Evolutionary conservation across 2,797 vertebrate genomes (phyloP), one percentile per base, ranked within the genome.

Genomic region (Platyrinchus mystaceus): DNA sequence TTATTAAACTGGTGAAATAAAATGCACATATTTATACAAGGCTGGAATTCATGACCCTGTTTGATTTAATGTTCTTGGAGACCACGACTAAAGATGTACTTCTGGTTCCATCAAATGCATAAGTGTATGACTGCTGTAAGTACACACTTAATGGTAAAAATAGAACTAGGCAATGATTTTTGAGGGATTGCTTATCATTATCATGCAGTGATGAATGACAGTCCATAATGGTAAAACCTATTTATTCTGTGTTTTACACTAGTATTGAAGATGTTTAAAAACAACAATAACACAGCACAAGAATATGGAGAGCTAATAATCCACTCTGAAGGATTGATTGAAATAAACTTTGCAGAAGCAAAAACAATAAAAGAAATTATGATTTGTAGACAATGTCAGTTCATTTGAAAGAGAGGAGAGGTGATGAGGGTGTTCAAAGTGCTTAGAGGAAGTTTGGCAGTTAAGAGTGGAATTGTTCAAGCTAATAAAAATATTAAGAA

Each of bases 401-500:
- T 86, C 52, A 52, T 69, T 71, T 73, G 43, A 79, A 87, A 76
- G 30, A 84, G 55, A 79, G 24, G 9, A 92, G 55, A 79, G 19
- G 32, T 79, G 56, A 52, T 0, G 1, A 75, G 37, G 17, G 24
- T 87, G 30, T 67, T 85, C 34, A 74, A 64, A 77, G 28, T 41
- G 11, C 69, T 80, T 64, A 75, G 43, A 55, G 34, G 32, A 87
- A 36, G 37, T 68, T 83, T 83, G 63, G 28, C 70, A 56, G 36
- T 17, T 82, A 37, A 92, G 60, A 93, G 60, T 70, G 22, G 77
- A 93, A 80, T 80, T 77, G 74, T 70, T 95, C n/a, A 94, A 94
- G 28, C 46, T 96, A 91, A 90, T 89, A 90, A 90, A 95, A 71
- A 71, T 79, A 46, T 46, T 78, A 34, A 75, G 44, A 94, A 87